A percentile compares a stretch with the other conserved stretches of the same genome.
These are phyloP conservation scores for Mobula birostris DNA, from an alignment of 2,113 vertebrate species.

Conservation along the genomic window DNA sequence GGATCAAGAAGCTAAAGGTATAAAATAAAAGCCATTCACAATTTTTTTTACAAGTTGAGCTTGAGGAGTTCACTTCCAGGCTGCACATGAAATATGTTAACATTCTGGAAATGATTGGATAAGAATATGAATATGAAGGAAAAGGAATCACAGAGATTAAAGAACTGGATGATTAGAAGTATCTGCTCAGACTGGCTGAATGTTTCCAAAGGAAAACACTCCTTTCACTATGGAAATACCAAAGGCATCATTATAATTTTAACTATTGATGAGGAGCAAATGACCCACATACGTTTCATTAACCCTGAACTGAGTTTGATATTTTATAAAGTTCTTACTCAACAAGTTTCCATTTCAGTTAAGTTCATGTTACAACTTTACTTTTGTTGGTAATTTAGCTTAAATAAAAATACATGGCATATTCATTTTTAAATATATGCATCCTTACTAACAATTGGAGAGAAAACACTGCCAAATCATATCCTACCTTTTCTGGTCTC, in stretches of 20 bases:
- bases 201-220: not conserved
- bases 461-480: not conserved
- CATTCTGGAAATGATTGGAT: not conserved
- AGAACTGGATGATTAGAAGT: not conserved
- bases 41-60: not conserved
- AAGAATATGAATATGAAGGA: not conserved
- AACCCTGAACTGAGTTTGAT: too few species aligned
- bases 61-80: not conserved
- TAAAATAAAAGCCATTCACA: not conserved
- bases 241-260: not conserved
- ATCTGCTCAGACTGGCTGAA: not conserved
- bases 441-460: not conserved
- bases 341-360: not conserved
- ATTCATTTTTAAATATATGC: not conserved
- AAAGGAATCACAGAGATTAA: not conserved
- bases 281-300: not conserved
- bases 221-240: not conserved
- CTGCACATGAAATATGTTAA: not conserved
- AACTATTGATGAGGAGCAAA: not conserved
- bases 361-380: not conserved
- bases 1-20: not conserved
- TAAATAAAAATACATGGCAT: not conserved
- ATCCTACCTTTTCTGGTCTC: constrained; percentile 85
- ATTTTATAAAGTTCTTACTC: not conserved
- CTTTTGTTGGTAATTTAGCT: not conserved